phyloP scores from a whole-genome alignment of 1,140 invertebrate species.

The Agrilus planipennis region DNA sequence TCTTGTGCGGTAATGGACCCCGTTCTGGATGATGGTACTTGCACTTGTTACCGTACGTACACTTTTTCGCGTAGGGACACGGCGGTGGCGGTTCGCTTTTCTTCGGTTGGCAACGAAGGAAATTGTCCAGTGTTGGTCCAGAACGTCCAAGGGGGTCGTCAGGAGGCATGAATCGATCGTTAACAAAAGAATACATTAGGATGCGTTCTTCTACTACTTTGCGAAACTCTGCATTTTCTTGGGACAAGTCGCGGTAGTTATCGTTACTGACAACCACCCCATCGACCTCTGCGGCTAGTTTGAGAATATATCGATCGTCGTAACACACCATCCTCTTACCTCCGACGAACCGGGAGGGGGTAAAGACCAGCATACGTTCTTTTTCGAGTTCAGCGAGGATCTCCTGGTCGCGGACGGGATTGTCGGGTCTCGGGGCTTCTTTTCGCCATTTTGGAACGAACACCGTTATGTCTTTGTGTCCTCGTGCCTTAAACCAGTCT shows the following conservation, averaged over 20 bases:
- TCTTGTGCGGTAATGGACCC: constrained; percentile 71
- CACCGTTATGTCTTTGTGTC: constrained; percentile 87
- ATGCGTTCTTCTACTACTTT: constrained; percentile 82
- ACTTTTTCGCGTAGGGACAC: constrained; percentile 95
- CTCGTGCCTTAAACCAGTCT: constrained; percentile 78
- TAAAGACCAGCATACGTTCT: constrained; percentile 82
- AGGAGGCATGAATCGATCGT: constrained; percentile 94
- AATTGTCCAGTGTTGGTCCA: constrained; percentile 83
- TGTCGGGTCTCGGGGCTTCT: constrained; percentile 73
- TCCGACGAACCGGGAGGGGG: constrained; percentile 78
- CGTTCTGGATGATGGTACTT: constrained; percentile 92
- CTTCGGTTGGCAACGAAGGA: constrained; percentile 55
- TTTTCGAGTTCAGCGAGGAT: constrained; percentile 80
- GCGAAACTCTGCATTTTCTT: constrained; percentile 77
- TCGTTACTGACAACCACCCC: constrained; percentile 96
- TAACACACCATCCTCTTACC: constrained; percentile 91
- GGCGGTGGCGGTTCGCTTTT: constrained; percentile 53
- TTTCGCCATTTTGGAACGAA: constrained; percentile 95
- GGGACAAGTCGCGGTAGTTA: constrained; percentile 85
- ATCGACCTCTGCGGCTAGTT: constrained; percentile 77
- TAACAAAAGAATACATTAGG: constrained; percentile 94
- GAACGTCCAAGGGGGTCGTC: constrained; percentile 91
- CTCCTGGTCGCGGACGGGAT: constrained; percentile 83
- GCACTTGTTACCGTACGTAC: constrained; percentile 97
- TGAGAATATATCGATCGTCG: constrained; percentile 87